Evolutionary conservation across 2,888 invertebrate genomes (phyloP), one percentile per base, ranked within the genome.

Genomic region (Amphipoea oculea): DNA sequence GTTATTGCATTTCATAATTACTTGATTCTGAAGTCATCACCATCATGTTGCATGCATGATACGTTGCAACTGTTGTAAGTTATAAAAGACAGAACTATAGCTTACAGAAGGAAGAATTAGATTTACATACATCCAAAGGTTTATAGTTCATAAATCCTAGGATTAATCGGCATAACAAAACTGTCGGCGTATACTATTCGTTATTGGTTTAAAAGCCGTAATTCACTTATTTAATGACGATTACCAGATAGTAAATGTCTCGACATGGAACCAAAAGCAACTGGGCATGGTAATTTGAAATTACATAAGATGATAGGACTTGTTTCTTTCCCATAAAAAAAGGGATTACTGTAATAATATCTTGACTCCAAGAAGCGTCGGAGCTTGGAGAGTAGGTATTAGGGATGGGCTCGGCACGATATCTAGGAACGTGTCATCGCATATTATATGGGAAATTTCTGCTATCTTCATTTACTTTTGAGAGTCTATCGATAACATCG

Each of bases 241-340:
- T 86, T 82, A 86, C 74, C 40, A 68, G 63, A n/a, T 73, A 72
- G 42, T 78, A 66, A 77, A 84, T 73, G 69, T 51, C 45, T 77
- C 68, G 42, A 57, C 4, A 29, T 86, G 77, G 72, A 66, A 67
- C 40, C 67, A 45, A 74, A 65, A 60, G 54, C n/a, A 20, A 62
- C 62, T 74, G 51, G 60, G 45, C 23, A 29, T 48, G 42, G 82
- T 23, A 20, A 69, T 73, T 67, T 66, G 4, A 29, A 69, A 66
- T 72, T 40, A 73, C 68, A 23, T 73, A 48, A 54, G 17, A 42
- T 69, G 29, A 23, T 76, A 72, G 54, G 62, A 73, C 82, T 73
- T 66, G 62, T 86, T 83, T 54, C 11, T 62, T 69, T 45, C 14
- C 51, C 60, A 76, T 76, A 69, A 54, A 60, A 60, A 40, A 66